Conservation (phyloP, 1,140 invertebrate species). For the Diorhabda sublineata region DNA sequence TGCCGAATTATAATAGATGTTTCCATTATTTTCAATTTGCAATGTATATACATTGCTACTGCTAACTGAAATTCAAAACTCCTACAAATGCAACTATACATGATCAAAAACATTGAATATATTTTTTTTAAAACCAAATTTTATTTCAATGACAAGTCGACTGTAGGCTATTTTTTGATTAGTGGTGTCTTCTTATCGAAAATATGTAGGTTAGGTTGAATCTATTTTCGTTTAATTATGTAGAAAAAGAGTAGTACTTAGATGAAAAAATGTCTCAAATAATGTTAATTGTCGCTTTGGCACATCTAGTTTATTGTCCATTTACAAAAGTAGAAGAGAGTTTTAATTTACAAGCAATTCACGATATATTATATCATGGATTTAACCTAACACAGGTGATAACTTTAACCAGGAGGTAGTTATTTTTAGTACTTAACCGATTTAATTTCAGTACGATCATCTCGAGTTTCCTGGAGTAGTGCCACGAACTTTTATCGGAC, state of each 20-base stretch:
- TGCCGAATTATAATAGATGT: too few relatives aligned
- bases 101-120: too few relatives aligned
- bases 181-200: not conserved
- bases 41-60: too few relatives aligned
- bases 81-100: too few relatives aligned
- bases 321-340: slow-evolving; percentile 99
- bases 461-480: slow-evolving; percentile 97
- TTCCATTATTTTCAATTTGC: too few relatives aligned
- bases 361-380: slow-evolving; percentile 91
- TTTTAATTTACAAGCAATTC: slow-evolving; percentile 97
- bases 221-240: slow-evolving; percentile 33
- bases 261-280: slow-evolving; percentile 44
- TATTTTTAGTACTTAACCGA: not conserved
- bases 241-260: slow-evolving; percentile 27
- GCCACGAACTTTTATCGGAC: slow-evolving; percentile 92
- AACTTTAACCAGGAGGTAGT: not conserved
- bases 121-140: too few relatives aligned
- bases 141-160: too few relatives aligned
- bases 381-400: slow-evolving; percentile 78
- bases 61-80: too few relatives aligned
- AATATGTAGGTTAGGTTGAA: slow-evolving; percentile 29
- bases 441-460: slow-evolving; percentile 88
- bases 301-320: slow-evolving; percentile 84
- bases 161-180: too few relatives aligned
- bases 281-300: slow-evolving; percentile 55